Percentiles rank a stretch among this genome's conserved stretches.
phyloP scores from a whole-genome alignment of 2,113 vertebrate species.

The Ailurus styani region DNA sequence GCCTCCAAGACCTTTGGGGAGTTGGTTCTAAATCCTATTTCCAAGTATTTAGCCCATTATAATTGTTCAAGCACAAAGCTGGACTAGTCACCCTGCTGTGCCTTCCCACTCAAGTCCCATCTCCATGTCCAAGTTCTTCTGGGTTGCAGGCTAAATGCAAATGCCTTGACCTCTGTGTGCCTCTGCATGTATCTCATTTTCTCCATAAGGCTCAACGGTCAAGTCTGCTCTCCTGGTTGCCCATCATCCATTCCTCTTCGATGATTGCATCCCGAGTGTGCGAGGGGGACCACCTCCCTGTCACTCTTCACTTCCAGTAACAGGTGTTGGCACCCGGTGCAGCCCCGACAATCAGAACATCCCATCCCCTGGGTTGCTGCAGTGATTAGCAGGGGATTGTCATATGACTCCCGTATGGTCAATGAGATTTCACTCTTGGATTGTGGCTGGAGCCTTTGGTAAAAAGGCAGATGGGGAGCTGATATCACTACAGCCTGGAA shows the following conservation, averaged over 20 bases:
- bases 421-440: neutral
- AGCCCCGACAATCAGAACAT: neutral
- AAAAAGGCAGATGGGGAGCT: neutral
- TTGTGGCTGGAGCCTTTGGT: too few relatives aligned
- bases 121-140: rapidly evolving
- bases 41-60: too few relatives aligned
- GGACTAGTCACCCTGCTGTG: rapidly evolving
- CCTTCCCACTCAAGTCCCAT: rapidly evolving
- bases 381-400: neutral
- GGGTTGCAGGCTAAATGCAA: neutral
- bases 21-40: neutral
- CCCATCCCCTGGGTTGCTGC: neutral
- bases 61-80: neutral
- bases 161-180: neutral
- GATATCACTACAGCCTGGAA: too few relatives aligned
- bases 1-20: neutral
- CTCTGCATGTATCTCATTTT: neutral
- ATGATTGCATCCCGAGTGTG: rapidly evolving
- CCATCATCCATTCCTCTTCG: neutral
- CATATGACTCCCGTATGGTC: neutral
- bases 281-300: neutral
- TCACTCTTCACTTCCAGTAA: neutral
- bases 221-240: too few relatives aligned
- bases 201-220: neutral
- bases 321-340: too few relatives aligned